A percentile compares a stretch with the other conserved stretches of the same genome.
Conservation (phyloP, 2,113 vertebrate genomes). For the Gymnocephalus cernua region DNA sequence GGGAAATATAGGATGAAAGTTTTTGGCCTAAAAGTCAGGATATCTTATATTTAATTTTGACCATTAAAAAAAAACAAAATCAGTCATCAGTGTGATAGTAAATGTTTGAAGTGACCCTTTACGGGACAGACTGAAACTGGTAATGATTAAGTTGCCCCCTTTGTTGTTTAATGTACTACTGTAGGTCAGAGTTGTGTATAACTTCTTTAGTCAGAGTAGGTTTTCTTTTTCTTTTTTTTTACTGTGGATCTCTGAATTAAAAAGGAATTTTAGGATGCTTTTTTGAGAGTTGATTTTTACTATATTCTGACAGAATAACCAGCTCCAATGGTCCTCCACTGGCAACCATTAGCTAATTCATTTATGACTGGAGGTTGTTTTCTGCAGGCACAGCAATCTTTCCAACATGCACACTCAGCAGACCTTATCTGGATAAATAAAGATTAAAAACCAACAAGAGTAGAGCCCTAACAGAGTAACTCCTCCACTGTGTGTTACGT, state of each 20-base stretch:
- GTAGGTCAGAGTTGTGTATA: neutral
- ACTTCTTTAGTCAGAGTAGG: neutral
- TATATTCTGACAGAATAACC: neutral
- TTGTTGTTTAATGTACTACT: neutral
- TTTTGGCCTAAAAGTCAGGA: neutral
- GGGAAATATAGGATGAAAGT: neutral
- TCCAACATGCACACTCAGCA: conserved; percentile 33
- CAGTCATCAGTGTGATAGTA: too few species aligned
- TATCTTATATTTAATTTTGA: neutral
- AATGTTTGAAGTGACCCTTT: neutral
- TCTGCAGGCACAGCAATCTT: conserved; percentile 38
- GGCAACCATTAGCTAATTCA: conserved; percentile 7
- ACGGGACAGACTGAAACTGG: neutral
- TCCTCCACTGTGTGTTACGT: conserved; percentile 9
- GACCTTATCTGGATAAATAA: conserved; percentile 39
- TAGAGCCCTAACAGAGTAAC: neutral
- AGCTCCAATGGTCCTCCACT: neutral
- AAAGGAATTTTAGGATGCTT: neutral
- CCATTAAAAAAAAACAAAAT: neutral
- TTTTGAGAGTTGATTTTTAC: neutral
- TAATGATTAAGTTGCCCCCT: neutral
- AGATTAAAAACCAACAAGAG: conserved; percentile 6
- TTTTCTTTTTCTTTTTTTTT: neutral
- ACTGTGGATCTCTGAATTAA: neutral
- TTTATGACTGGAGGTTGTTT: conserved; percentile 4